phyloP scores from a whole-genome alignment of 2,888 invertebrate species.

The Sminthurinus aureus region DNA sequence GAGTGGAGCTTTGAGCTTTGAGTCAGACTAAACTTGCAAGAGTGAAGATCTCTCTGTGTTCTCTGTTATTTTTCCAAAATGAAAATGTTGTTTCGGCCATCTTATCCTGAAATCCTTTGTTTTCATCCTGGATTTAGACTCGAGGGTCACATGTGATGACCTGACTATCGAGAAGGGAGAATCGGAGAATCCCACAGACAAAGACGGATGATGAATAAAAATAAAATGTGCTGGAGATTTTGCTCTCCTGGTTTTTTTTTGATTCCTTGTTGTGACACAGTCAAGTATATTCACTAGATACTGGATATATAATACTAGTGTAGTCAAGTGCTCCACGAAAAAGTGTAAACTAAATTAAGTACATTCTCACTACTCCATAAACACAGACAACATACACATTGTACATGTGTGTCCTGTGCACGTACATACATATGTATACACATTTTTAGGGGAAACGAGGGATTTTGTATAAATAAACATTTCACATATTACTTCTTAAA shows the following conservation, averaged over 20 bases:
- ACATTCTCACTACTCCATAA: background rate
- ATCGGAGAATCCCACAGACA: background rate
- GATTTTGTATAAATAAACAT: background rate
- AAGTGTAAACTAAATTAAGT: constrained; percentile 1
- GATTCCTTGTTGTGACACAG: background rate
- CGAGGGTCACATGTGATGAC: constrained; percentile 18
- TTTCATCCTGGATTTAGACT: constrained; percentile 44
- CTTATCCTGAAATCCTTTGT: constrained; percentile 56
- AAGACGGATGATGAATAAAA: background rate
- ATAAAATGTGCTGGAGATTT: background rate
- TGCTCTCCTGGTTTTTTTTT: background rate
- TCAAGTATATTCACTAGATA: background rate
- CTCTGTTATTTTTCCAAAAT: constrained; percentile 19
- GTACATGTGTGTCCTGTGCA: background rate
- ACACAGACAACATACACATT: background rate
- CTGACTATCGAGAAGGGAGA: background rate
- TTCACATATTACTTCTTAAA: no score
- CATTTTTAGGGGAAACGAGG: background rate
- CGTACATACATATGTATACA: background rate
- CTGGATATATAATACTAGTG: no score
- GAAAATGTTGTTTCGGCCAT: constrained; percentile 58
- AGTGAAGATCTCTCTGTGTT: no score
- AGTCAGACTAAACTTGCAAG: background rate
- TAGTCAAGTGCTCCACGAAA: background rate
- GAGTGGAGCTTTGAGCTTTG: background rate